A percentile compares a stretch with the other conserved stretches of the same genome.
These are phyloP conservation scores for Lates japonicus DNA, from an alignment of 2,797 vertebrate species.

Conservation along the genomic window DNA sequence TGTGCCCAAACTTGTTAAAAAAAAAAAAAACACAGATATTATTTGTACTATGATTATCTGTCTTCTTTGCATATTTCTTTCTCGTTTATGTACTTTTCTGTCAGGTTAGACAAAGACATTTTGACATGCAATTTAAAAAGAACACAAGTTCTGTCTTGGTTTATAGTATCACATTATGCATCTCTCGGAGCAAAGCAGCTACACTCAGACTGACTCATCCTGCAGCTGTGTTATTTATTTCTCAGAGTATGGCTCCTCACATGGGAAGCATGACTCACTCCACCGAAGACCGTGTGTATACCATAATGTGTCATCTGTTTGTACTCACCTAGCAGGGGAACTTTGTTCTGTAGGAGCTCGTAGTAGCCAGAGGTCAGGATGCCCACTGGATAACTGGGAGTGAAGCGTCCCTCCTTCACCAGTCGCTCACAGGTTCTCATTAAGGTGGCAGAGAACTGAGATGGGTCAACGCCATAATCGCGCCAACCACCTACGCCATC, in stretches of 20 bases:
- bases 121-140: neutral
- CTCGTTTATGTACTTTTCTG: neutral
- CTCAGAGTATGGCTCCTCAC: conserved; percentile 21
- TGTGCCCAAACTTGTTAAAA: neutral
- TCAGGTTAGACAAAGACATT: neutral
- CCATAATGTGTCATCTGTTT: neutral
- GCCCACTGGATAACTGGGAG: conserved; percentile 94
- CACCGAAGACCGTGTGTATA: conserved; percentile 16
- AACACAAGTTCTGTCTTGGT: neutral
- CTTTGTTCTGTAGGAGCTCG: conserved; percentile 99
- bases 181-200: neutral
- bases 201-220: conserved; percentile 65
- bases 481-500: conserved; percentile 99
- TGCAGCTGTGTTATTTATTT: conserved; percentile 62
- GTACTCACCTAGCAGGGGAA: conserved; percentile 94
- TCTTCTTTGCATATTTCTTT: neutral
- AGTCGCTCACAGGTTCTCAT: conserved; percentile 97
- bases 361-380: conserved; percentile 97
- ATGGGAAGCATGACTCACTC: conserved; percentile 36
- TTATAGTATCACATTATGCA: neutral
- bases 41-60: neutral
- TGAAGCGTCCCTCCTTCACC: conserved; percentile 97
- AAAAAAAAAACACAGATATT: neutral
- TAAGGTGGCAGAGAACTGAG: conserved; percentile 98
- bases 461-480: conserved; percentile 98